Evolutionary conservation across 64 coral and sea anemone genomes (phyloP).

Genomic region (Pachyseris speciosa): DNA sequence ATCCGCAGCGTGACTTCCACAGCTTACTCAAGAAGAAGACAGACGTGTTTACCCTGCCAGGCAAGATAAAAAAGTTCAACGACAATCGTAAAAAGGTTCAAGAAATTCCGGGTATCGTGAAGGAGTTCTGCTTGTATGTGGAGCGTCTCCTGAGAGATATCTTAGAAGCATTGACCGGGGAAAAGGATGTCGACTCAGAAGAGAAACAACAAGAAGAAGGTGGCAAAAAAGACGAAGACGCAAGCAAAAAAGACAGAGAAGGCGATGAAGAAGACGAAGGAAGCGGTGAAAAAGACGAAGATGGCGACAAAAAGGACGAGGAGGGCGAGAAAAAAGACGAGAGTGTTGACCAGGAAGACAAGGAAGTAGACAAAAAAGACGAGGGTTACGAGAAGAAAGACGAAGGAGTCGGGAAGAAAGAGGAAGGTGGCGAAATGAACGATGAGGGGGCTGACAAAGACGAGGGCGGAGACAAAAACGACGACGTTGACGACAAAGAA

Average conservation of each 20-base stretch:
- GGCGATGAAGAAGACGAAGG: not conserved
- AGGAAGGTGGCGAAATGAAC: not conserved
- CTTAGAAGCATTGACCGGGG: conserved; percentile 52
- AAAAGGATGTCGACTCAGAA: conserved; percentile 37
- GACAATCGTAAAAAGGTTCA: conserved; percentile 86
- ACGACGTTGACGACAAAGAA: not conserved
- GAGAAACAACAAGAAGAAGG: conserved; percentile 26
- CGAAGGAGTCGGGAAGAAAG: too few relatives aligned
- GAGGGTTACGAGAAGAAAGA: not conserved
- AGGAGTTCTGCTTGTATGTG: conserved; percentile 73
- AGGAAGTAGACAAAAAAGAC: not conserved
- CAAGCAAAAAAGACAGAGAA: not conserved
- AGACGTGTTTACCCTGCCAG: conserved; percentile 66
- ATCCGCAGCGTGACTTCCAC: conserved; percentile 69
- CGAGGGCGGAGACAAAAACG: not conserved
- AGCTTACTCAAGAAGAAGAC: conserved; percentile 55
- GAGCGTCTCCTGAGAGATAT: conserved; percentile 66
- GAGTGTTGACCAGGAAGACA: not conserved
- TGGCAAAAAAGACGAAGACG: not conserved
- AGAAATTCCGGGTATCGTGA: conserved; percentile 73
- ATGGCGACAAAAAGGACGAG: conserved; percentile 7
- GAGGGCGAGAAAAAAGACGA: not conserved
- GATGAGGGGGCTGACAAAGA: too few relatives aligned
- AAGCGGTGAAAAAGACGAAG: not conserved
- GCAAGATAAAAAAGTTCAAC: conserved; percentile 85